These are phyloP conservation scores for Cepaea hortensis DNA, from an alignment of 2,888 invertebrate species.

Conservation along the genomic window DNA sequence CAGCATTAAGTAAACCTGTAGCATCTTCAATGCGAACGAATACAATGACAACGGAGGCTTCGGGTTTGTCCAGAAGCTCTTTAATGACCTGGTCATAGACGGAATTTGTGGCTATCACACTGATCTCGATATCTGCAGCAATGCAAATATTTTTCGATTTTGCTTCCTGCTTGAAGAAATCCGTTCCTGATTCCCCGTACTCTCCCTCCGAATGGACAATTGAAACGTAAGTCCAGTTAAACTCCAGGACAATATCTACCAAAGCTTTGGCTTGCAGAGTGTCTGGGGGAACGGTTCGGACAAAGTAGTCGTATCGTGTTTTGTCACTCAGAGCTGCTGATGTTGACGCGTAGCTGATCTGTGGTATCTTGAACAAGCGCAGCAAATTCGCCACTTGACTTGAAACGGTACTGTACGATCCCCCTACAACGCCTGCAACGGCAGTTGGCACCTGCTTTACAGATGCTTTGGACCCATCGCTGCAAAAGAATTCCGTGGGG, in stretches of 20 bases:
- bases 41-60: slow-evolving; percentile 82
- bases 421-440: slow-evolving; percentile 83
- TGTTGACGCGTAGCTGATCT: slow-evolving; percentile 85
- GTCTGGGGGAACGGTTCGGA: slow-evolving; percentile 80
- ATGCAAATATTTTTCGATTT: slow-evolving; percentile 84
- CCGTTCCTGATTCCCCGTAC: slow-evolving; percentile 86
- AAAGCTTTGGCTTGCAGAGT: slow-evolving; percentile 82
- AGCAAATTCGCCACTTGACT: slow-evolving; percentile 83
- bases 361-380: slow-evolving; percentile 84
- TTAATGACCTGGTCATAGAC: slow-evolving; percentile 81
- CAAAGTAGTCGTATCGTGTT: slow-evolving; percentile 84
- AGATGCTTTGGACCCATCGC: slow-evolving; percentile 77
- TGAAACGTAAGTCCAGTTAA: slow-evolving; percentile 86
- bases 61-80: slow-evolving; percentile 78
- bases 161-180: slow-evolving; percentile 83
- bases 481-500: slow-evolving; percentile 76
- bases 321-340: slow-evolving; percentile 85
- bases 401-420: slow-evolving; percentile 83
- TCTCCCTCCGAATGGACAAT: slow-evolving; percentile 85
- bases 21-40: slow-evolving; percentile 86
- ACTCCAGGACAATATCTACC: slow-evolving; percentile 83
- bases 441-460: slow-evolving; percentile 73
- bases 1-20: slow-evolving; percentile 81
- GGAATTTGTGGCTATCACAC: slow-evolving; percentile 80
- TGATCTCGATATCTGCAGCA: slow-evolving; percentile 84